These are phyloP conservation scores for Machaerirhynchus nigripectus DNA, from an alignment of 2,113 vertebrate genomes.

Conservation along the genomic window DNA sequence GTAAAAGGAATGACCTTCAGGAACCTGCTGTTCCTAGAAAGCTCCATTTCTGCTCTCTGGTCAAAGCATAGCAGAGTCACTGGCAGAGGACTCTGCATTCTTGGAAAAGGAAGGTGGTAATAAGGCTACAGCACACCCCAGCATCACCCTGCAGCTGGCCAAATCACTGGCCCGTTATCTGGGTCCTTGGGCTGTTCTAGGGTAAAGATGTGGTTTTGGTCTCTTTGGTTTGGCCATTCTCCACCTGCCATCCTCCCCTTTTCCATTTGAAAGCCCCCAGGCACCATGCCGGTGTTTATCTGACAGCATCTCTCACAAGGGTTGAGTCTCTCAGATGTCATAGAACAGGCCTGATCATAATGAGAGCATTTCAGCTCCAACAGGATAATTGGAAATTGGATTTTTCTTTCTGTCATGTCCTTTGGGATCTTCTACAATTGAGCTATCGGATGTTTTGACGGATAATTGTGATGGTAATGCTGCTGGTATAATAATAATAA, in stretches of 20 bases:
- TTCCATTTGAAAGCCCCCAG: neutral
- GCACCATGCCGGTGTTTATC: neutral
- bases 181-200: neutral
- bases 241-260: neutral
- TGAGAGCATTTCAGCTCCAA: neutral
- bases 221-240: neutral
- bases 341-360: neutral
- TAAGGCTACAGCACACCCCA: neutral
- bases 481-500: neutral
- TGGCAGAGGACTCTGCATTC: neutral
- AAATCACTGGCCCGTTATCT: neutral
- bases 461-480: neutral
- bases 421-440: neutral
- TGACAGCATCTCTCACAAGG: neutral
- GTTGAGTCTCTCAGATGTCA: neutral
- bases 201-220: neutral
- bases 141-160: neutral
- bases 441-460: neutral
- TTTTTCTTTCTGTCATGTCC: neutral
- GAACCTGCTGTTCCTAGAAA: rapidly evolving
- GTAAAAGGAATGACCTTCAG: neutral
- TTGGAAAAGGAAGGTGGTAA: neutral
- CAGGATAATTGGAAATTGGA: neutral
- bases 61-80: neutral
- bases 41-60: neutral